Evolutionary conservation across 2,797 vertebrate species (phyloP).

Genomic region (Heliangelus exortis): DNA sequence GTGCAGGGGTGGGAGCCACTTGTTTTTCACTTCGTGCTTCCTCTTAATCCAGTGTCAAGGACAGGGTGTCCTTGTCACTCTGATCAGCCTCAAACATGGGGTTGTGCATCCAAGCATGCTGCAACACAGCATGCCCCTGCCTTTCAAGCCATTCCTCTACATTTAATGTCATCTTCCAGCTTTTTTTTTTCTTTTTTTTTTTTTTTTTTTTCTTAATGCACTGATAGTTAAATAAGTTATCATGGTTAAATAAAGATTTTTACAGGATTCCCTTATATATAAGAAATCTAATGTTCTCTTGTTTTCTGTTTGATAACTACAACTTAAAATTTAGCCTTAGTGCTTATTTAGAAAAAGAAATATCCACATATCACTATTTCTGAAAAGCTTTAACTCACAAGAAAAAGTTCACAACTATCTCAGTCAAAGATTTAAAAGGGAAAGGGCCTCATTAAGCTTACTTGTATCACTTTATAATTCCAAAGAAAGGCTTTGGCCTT

Average conservation of each 20-base stretch:
- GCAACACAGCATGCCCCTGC: no score
- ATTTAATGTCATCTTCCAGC: background rate
- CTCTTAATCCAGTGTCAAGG: no score
- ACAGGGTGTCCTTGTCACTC: no score
- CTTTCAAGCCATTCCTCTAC: no score
- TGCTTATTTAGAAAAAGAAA: background rate
- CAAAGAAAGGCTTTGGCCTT: no score
- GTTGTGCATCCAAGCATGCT: no score
- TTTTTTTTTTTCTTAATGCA: background rate
- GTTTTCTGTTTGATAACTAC: background rate
- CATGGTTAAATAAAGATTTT: background rate
- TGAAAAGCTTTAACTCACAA: background rate
- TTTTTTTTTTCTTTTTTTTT: background rate
- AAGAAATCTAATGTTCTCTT: background rate
- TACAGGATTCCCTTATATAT: background rate
- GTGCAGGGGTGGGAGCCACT: no score
- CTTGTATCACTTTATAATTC: background rate
- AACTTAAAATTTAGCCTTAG: background rate
- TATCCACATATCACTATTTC: background rate
- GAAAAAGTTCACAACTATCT: background rate
- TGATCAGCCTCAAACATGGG: no score
- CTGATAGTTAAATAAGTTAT: background rate
- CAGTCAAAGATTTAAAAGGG: background rate
- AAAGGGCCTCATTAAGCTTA: background rate
- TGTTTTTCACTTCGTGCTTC: no score